These are phyloP conservation scores for Zaprionus lachaisei DNA, from an alignment of 1,140 invertebrate species.

Conservation along the genomic window DNA sequence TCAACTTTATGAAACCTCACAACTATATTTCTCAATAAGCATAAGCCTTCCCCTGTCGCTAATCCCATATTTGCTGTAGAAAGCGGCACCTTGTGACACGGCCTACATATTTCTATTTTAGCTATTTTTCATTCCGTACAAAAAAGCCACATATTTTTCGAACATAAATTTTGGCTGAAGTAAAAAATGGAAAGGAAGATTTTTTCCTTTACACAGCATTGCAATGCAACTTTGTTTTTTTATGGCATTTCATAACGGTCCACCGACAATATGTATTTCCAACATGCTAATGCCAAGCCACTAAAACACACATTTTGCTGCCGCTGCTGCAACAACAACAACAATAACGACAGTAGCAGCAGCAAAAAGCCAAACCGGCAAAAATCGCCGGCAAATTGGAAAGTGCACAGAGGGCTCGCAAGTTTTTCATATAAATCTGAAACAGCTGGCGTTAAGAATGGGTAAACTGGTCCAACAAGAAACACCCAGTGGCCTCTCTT, in stretches of 20 bases:
- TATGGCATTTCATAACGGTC: constrained; percentile 52
- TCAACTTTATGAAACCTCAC: background rate
- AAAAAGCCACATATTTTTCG: constrained; percentile 63
- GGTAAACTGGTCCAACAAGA: background rate
- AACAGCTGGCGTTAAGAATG: constrained; percentile 54
- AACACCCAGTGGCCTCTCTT: background rate
- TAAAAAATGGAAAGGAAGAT: constrained; percentile 28
- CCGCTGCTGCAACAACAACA: constrained; percentile 25
- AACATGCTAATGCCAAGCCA: constrained; percentile 75
- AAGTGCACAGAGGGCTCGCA: constrained; percentile 52
- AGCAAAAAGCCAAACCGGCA: constrained; percentile 41
- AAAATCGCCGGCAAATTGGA: constrained; percentile 70
- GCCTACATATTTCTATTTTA: constrained; percentile 36
- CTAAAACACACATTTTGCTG: constrained; percentile 74
- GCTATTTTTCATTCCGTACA: constrained; percentile 17
- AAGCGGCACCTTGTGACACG: constrained; percentile 11
- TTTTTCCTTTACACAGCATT: constrained; percentile 21
- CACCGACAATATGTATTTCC: constrained; percentile 61
- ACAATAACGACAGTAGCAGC: constrained; percentile 3
- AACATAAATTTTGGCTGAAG: constrained; percentile 64
- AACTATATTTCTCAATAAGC: constrained; percentile 2
- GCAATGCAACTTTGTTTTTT: constrained; percentile 55
- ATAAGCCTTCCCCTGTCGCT: background rate
- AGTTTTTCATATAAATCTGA: constrained; percentile 75
- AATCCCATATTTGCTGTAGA: constrained; percentile 20